Evolutionary conservation across 2,888 invertebrate genomes (phyloP), one percentile per base, ranked within the genome.

Genomic region (Smittia sp.): DNA sequence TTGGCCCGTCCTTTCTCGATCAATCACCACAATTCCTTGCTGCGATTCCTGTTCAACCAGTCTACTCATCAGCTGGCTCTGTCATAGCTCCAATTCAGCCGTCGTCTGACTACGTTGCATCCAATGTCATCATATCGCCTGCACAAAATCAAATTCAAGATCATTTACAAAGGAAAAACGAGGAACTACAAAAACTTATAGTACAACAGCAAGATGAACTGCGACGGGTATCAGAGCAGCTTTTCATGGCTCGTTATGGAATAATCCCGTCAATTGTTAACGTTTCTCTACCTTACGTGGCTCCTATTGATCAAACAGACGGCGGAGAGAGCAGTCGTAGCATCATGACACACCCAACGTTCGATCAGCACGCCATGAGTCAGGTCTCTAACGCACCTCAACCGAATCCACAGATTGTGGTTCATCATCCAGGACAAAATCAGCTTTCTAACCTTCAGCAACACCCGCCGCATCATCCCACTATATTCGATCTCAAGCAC

Each of bases 161-260:
- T 77, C 90, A 92, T 82, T 81, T 90, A 75, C 90, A 93, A 79
- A 86, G 90, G 41, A 94, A 94, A 79, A 94, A 94, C 78, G 92
- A 92, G 76, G 91, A 94, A 79, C 82, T 95, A 75, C 93, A 94
- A 79, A 89, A 92, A 78, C 85, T 93, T 78, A 94, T 95, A 75
- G 87, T 90, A 70, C 88, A 91, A 76, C 94, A 94, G 79, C 94
- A 94, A 79, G 93, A 94, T 78, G 94, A 95, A 80, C 81, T 95
- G 76, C 85, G 91, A 58, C 86, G 89, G 76, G 92, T 95, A 0
- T 93, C 93, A n/a, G 93, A 94, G 79, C 94, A 94, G 79, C 83
- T 95, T 73, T 80, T 93, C 66, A 88, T 94, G 80, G 91, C 93
- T 0, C 86, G 91, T 78, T 89, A 92, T 76, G 93, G 93, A 4